Base-by-base conservation (phyloP, 2,797 vertebrate genomes). In the Anguilla pacifica region DNA sequence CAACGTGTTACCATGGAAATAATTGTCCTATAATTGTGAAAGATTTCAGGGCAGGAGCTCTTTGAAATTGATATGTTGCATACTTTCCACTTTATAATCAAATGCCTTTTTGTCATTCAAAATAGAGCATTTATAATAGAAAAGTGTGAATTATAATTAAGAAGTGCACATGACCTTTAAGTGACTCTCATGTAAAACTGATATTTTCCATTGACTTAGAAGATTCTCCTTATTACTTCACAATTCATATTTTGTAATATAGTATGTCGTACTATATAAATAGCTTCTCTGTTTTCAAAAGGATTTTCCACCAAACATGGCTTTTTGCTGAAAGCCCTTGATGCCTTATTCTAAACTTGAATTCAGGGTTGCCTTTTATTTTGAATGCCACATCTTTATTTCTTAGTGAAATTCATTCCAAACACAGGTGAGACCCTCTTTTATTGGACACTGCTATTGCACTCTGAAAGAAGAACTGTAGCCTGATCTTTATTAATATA, bases 301-400 rank as follows among this genome's bases (percentile, higher is more conserved):
- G 43, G 35, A 22, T 17, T 11, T 1, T 35, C 31, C 28, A 74
- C 10, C 31, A 10, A 74, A 35, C 1, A 9, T 74, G 1, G 70
- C 70, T 31, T 74, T 67, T 74, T 74, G 70, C 13, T 74, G 70
- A 74, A 35, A 74, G 70, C 70, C 31, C 31, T 67, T 74, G 64
- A 22, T 74, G n/a, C 10, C 31, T 74, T 74, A n/a, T 74, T 74
- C 10, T 39, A 35, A 39, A 39, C 72, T 13, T 74, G 72, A 74
- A 74, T 13, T 35, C 2, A 35, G 35, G 11, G 28, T 31, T 74
- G 7, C 11, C 28, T 3, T 39, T 70, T 70, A 28, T n/a, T 28
- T 15, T 11, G 25, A 74, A 2, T 74, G 28, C 31, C 9, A 28
- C 28, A 28, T 77, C 39, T 77, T 77, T 13, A 11, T 31, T 77